Evolutionary conservation across 2,113 vertebrate genomes (phyloP), one percentile per base, ranked within the genome.

Genomic region (Scomber japonicus): DNA sequence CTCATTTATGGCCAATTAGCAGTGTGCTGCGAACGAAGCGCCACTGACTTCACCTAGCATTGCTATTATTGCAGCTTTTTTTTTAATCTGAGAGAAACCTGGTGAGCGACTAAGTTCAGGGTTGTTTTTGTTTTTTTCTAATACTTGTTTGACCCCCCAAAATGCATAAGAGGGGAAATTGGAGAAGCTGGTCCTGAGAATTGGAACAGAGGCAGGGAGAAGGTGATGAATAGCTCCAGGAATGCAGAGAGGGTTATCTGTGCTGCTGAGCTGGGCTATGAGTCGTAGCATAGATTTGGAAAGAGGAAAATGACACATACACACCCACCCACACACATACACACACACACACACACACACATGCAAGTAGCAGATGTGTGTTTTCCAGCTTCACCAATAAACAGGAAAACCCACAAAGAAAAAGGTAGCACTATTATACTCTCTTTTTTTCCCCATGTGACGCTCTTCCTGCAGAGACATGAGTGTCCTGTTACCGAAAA

Each of bases 1-100:
- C 91, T 93, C 90, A 89, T 93, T 95, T 94, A 93, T 91, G 91
- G 59, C 92, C 90, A 95, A 94, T 94, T 95, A 95, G 90, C 91
- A 80, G 74, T 65, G 83, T 76, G 84, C 82, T 92, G 91, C 82
- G 89, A 93, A 75, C 45, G 80, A 78, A 93, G 85, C 56, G 11
- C 91, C 89, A 87, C 91, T 75, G 90, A 90, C 84, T 88, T 88
- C 92, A 91, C 81, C 86, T 88, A 45, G 70, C 14, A 12, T 46
- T 84, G 68, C 78, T 90, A 73, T 81, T 91, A 92, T 89, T 93
- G 27, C 78, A 90, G 88, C 88, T 90, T 79, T 94, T 88, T 90
- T 79, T 94, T 88, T 27, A 2, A 93, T 92, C 79, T 63, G 50
- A 65, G 71, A 86, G 44, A 87, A 92, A 92, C 65, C 85, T 78